These are phyloP conservation scores for Montipora cactus DNA, from an alignment of 64 coral and sea anemone species.

Conservation along the genomic window DNA sequence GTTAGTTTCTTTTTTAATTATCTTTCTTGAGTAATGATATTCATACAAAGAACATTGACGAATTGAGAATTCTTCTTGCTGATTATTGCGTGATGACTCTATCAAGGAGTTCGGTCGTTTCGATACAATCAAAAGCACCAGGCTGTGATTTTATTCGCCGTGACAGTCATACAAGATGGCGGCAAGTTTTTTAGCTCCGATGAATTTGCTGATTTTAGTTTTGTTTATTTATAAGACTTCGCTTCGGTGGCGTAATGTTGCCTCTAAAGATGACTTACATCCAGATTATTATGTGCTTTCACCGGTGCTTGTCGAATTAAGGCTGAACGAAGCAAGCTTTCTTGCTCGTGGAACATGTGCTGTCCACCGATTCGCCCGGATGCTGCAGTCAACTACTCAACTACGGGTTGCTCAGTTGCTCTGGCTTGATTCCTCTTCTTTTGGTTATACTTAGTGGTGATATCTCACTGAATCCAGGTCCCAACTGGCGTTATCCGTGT, in stretches of 20 bases:
- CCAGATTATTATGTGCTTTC: conserved; percentile 20
- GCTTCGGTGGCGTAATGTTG: background rate
- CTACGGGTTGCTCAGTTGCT: background rate
- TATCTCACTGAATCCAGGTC: conserved; percentile 51
- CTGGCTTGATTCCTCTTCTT: conserved; percentile 33
- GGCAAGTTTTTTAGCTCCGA: conserved; percentile 16
- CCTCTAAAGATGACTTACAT: background rate
- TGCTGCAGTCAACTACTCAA: conserved; percentile 19
- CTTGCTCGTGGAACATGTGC: conserved; percentile 31
- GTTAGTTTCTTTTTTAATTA: no score
- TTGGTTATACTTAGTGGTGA: conserved; percentile 48
- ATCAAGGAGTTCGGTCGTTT: no score
- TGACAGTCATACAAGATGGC: conserved; percentile 31
- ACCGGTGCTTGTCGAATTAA: conserved; percentile 11
- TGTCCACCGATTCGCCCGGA: conserved; percentile 28
- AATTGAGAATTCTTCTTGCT: no score
- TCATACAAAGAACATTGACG: no score
- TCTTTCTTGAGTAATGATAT: no score
- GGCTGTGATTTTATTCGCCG: no score
- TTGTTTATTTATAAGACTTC: conserved; percentile 46
- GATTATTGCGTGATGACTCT: no score
- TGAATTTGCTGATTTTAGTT: conserved; percentile 59
- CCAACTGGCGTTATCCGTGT: conserved; percentile 56
- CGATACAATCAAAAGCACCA: no score
- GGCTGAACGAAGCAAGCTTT: conserved; percentile 24